A percentile compares a stretch with the other conserved stretches of the same genome.
These are phyloP conservation scores for Rhagonycha lutea DNA, from an alignment of 2,888 invertebrate species.

Conservation along the genomic window DNA sequence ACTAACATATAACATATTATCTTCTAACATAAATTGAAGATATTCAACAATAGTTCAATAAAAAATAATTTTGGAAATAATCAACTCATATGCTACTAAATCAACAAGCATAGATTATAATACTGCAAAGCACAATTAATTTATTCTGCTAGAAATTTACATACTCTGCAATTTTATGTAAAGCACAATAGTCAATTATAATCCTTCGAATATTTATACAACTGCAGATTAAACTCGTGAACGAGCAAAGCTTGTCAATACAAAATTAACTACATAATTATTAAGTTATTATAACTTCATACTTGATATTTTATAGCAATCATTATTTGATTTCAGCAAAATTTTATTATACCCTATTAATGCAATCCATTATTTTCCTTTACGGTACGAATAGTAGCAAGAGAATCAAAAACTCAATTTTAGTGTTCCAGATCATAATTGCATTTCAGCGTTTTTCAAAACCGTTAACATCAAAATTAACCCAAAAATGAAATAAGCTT, in stretches of 20 bases:
- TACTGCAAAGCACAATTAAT: constrained; percentile 31
- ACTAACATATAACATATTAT: background rate
- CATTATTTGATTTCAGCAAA: background rate
- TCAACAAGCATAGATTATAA: constrained; percentile 1
- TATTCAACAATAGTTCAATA: background rate
- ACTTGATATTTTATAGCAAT: background rate
- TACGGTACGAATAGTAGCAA: background rate
- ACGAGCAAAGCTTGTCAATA: constrained; percentile 9
- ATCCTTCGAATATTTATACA: constrained; percentile 43
- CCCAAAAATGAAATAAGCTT: background rate
- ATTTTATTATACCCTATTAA: background rate
- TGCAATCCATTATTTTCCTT: background rate
- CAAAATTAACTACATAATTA: constrained; percentile 7
- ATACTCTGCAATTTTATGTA: constrained; percentile 27
- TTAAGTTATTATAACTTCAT: background rate
- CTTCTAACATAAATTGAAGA: background rate
- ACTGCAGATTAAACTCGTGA: constrained; percentile 13
- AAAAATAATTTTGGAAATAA: background rate
- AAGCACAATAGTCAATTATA: constrained; percentile 43
- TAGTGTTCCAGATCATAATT: background rate
- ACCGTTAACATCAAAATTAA: background rate
- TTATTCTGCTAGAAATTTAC: constrained; percentile 27
- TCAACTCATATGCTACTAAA: background rate
- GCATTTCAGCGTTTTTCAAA: background rate
- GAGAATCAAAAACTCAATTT: background rate